Percentiles rank a stretch among this genome's conserved stretches.
phyloP scores from a whole-genome alignment of 2,888 invertebrate species.

The Melanotus villosus region DNA sequence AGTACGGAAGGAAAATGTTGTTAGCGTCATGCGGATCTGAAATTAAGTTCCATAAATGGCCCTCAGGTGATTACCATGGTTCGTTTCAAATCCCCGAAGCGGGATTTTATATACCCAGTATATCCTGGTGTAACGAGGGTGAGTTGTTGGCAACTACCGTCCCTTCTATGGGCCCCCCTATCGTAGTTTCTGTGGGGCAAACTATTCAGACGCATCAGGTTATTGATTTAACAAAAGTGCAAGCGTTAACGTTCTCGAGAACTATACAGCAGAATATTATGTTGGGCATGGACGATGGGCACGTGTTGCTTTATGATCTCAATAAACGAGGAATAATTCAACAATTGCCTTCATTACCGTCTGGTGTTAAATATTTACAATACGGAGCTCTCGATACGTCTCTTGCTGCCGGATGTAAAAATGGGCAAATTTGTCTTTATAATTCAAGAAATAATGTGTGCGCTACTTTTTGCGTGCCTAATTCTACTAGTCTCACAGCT shows the following conservation, averaged over 20 bases:
- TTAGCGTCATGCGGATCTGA: slow-evolving; percentile 73
- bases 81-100: slow-evolving; percentile 53
- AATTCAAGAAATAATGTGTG: slow-evolving; percentile 44
- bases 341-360: slow-evolving; percentile 50
- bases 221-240: slow-evolving; percentile 43
- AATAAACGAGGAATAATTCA: slow-evolving; percentile 48
- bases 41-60: slow-evolving; percentile 71
- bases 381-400: slow-evolving; percentile 58
- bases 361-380: slow-evolving; percentile 55
- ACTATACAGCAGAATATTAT: slow-evolving; percentile 52
- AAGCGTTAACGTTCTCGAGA: slow-evolving; percentile 55
- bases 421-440: slow-evolving; percentile 55
- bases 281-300: slow-evolving; percentile 57
- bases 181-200: slow-evolving; percentile 21
- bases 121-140: slow-evolving; percentile 62
- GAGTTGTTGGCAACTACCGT: slow-evolving; percentile 39
- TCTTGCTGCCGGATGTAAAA: slow-evolving; percentile 53
- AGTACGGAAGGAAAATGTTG: slow-evolving; percentile 65
- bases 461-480: slow-evolving; percentile 49
- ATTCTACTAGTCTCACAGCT: slow-evolving; percentile 49
- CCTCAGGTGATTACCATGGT: slow-evolving; percentile 65
- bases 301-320: slow-evolving; percentile 57
- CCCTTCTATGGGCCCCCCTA: slow-evolving; percentile 20
- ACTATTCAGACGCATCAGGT: slow-evolving; percentile 24
- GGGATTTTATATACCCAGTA: slow-evolving; percentile 54